Base-by-base conservation (phyloP, 2,797 vertebrate species). In the Crocodylus rhombifer region DNA sequence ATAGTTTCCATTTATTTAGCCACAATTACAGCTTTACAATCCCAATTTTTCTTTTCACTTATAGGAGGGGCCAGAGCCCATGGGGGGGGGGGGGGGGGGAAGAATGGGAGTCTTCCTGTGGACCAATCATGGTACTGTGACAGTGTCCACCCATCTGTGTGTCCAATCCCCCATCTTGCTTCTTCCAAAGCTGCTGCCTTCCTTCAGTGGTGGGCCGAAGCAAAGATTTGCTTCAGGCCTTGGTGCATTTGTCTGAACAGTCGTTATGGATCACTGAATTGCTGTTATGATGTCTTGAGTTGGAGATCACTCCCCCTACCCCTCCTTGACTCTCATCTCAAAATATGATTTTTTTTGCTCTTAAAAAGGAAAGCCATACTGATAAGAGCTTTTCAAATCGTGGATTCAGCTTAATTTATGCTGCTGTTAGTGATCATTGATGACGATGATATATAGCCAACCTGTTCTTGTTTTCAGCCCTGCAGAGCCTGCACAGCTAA, bases 1-100 rank as follows among this genome's bases (percentile, higher is more conserved):
- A 65, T 79, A 55, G 60, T 69, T 95, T 92, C 86, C 91, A 87
- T 91, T 97, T 84, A 74, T 96, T 95, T 93, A 84, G 61, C 75
- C 81, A 69, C 0, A 10, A 51, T 89, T 94, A 78, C 0, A 5
- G 61, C 11, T 18, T 33, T 57, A 93, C 28, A 93, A 82, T 84
- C 7, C 3, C 17, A 15, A 79, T 90, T 61, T 95, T 79, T 74
- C 80, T 78, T 91, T 93, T 91, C 58, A 71, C 84, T 95, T 65
- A 33, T 77, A 95, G 69, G 55, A 92, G 73, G 26, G 28, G 61
- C 62, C 73, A 67, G 20, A 18, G 11, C 18, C 18, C 4, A 56
- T 17, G 67, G n/a, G n/a, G n/a, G n/a, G n/a, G 81, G 87, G 73
- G 55, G 28, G 63, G 0, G 0, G n/a, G 14, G 73, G n/a, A 83